Evolutionary conservation across 2,113 vertebrate species (phyloP).

Genomic region (Hippocampus mohnikei): DNA sequence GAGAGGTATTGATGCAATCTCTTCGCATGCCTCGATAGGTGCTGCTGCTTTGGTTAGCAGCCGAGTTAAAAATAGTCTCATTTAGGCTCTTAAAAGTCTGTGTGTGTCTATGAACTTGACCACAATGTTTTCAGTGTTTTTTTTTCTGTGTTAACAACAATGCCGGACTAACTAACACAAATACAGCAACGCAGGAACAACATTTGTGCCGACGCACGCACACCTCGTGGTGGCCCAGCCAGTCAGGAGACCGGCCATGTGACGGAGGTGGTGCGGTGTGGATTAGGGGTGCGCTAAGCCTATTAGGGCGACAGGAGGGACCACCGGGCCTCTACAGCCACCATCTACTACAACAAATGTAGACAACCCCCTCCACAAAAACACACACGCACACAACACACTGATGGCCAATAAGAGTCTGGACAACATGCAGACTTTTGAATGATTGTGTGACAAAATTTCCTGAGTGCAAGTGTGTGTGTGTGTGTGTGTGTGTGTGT

Average conservation of each 20-base stretch:
- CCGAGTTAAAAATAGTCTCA: too few species aligned
- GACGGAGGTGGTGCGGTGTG: constrained; percentile 60
- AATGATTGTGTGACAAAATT: not conserved
- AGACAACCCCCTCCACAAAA: not conserved
- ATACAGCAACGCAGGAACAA: constrained; percentile 18
- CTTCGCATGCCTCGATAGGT: too few species aligned
- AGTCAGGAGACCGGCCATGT: constrained; percentile 71
- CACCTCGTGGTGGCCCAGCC: constrained; percentile 38
- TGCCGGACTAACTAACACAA: constrained; percentile 8
- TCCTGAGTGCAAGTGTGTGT: constrained; percentile 11
- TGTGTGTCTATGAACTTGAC: too few species aligned
- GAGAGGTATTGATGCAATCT: too few species aligned
- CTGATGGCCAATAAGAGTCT: constrained; percentile 9
- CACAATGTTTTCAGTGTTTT: too few species aligned
- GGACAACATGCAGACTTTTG: not conserved
- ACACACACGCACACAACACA: not conserved
- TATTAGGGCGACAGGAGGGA: constrained; percentile 69
- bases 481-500: constrained; percentile 7
- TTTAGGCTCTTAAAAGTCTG: too few species aligned
- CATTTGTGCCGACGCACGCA: constrained; percentile 26
- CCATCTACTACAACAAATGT: constrained; percentile 39
- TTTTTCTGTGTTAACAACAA: not conserved
- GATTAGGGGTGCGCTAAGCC: constrained; percentile 69
- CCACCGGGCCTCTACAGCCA: constrained; percentile 65
- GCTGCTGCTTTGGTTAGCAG: too few species aligned